Conservation (phyloP, 2,888 invertebrate species). For the Harpagoxenus sublaevis region DNA sequence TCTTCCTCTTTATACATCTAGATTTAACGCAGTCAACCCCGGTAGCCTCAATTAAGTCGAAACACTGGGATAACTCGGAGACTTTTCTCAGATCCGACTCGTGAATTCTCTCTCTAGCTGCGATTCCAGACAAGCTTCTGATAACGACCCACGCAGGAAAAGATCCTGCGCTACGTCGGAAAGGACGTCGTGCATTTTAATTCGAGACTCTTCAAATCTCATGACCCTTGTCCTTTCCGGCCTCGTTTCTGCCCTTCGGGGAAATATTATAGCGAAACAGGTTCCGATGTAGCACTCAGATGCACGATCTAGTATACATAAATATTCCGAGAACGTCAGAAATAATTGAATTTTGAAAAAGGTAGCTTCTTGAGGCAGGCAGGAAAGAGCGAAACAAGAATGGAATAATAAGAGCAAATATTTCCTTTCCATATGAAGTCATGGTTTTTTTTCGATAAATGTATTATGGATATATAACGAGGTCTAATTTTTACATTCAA, state of each 20-base stretch:
- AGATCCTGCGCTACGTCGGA: slow-evolving; percentile 30
- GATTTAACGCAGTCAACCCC: slow-evolving; percentile 9
- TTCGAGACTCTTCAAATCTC: slow-evolving; percentile 60
- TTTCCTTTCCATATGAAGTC: not conserved
- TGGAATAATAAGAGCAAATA: not conserved
- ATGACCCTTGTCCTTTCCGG: slow-evolving; percentile 23
- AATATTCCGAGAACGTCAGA: slow-evolving; percentile 7
- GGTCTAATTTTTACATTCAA: not conserved
- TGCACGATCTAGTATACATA: slow-evolving; percentile 18
- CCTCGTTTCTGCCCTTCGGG: slow-evolving; percentile 58
- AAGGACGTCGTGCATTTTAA: slow-evolving; percentile 70
- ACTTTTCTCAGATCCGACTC: slow-evolving; percentile 35
- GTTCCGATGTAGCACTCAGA: slow-evolving; percentile 50
- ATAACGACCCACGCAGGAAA: slow-evolving; percentile 59
- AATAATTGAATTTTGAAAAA: slow-evolving; percentile 25
- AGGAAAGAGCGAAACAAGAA: not conserved
- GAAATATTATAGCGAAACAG: slow-evolving; percentile 67
- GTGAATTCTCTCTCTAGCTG: slow-evolving; percentile 52
- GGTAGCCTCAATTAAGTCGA: slow-evolving; percentile 54
- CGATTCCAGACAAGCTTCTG: slow-evolving; percentile 33
- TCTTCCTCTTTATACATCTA: not conserved
- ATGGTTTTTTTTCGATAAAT: not conserved
- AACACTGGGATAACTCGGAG: slow-evolving; percentile 51
- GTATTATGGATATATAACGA: not conserved
- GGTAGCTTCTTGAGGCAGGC: not conserved